phyloP scores from a whole-genome alignment of 2,888 invertebrate species.

The Melinopterus prodromus region DNA sequence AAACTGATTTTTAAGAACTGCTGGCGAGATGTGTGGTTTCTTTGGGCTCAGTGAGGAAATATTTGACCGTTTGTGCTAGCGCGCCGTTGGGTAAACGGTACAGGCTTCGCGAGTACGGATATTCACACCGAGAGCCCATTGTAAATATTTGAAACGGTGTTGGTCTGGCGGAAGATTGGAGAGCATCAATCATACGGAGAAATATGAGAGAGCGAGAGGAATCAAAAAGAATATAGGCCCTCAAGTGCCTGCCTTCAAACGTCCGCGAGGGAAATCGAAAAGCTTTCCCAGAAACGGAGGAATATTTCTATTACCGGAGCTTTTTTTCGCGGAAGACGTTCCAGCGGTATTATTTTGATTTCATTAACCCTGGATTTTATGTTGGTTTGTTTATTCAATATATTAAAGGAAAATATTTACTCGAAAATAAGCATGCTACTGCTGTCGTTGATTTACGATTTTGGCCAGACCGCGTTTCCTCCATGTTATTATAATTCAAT shows the following conservation, averaged over 20 bases:
- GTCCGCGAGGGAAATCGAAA: not conserved
- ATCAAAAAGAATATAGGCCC: not conserved
- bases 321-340: not conserved
- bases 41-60: no score
- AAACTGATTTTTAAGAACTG: no score
- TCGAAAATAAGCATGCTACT: not conserved
- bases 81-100: not conserved
- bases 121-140: not conserved
- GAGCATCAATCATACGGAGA: not conserved
- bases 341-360: not conserved
- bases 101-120: not conserved
- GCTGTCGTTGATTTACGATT: not conserved
- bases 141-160: not conserved
- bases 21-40: no score
- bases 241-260: not conserved
- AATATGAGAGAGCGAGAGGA: not conserved
- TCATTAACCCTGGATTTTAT: not conserved
- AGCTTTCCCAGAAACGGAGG: not conserved
- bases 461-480: no score
- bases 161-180: not conserved
- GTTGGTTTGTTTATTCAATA: not conserved
- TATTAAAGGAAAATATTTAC: not conserved
- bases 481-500: no score
- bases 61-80: no score
- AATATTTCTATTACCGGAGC: not conserved